Evolutionary conservation across 2,888 invertebrate genomes (phyloP).

Genomic region (Cylloceria caligata): DNA sequence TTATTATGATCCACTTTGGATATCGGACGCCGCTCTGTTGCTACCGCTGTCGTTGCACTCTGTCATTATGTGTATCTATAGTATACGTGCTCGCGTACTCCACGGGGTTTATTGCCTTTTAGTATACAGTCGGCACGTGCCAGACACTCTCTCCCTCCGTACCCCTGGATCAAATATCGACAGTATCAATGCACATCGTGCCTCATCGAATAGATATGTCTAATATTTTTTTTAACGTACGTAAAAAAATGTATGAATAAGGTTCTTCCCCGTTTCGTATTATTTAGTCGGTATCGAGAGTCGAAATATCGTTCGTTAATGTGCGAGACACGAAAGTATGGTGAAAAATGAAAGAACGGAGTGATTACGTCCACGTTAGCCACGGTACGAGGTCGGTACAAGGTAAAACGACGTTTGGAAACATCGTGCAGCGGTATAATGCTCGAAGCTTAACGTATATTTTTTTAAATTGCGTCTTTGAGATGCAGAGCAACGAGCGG

Average conservation of each 20-base stretch:
- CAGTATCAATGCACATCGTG: slow-evolving; percentile 7
- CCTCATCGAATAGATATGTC: background rate
- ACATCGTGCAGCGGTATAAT: slow-evolving; percentile 72
- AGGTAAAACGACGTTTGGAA: slow-evolving; percentile 44
- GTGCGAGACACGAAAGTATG: slow-evolving; percentile 13
- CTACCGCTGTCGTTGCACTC: slow-evolving; percentile 60
- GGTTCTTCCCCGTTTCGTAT: background rate
- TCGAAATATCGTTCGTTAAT: slow-evolving; percentile 20
- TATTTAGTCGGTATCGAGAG: no score
- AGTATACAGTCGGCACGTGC: slow-evolving; percentile 80
- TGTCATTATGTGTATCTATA: slow-evolving; percentile 73
- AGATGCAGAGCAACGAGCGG: slow-evolving; percentile 80
- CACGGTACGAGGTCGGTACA: slow-evolving; percentile 5
- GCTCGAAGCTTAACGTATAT: slow-evolving; percentile 79
- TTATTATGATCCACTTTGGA: slow-evolving; percentile 80
- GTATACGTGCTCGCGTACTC: slow-evolving; percentile 70
- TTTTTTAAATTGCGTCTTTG: slow-evolving; percentile 83
- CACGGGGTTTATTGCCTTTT: slow-evolving; percentile 81
- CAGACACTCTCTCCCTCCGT: slow-evolving; percentile 63
- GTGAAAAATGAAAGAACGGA: slow-evolving; percentile 5
- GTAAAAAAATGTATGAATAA: slow-evolving; percentile 7
- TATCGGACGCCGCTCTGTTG: slow-evolving; percentile 68
- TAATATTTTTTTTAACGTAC: slow-evolving; percentile 13
- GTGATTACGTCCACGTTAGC: slow-evolving; percentile 22
- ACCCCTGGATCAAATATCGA: slow-evolving; percentile 32